These are phyloP conservation scores for Melanotaenia nigrans DNA, from an alignment of 2,797 vertebrate genomes.

Conservation along the genomic window DNA sequence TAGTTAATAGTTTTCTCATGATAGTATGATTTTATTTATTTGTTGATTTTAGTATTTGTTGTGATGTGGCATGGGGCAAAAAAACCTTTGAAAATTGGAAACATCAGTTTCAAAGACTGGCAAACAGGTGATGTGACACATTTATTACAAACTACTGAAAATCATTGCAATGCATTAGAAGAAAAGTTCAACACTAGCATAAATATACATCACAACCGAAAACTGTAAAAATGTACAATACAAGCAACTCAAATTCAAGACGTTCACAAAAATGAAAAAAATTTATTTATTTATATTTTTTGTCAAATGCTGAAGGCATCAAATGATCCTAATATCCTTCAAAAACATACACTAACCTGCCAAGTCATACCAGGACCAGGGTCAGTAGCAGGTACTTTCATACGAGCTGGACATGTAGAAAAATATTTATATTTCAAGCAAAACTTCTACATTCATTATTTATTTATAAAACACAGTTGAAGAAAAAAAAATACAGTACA, in stretches of 20 bases:
- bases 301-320: conserved; percentile 4
- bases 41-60: neutral
- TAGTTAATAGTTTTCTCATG: neutral
- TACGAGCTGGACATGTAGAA: neutral
- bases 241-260: conserved; percentile 29
- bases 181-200: conserved; percentile 24
- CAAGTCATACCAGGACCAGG: conserved; percentile 3
- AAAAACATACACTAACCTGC: conserved; percentile 21
- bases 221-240: conserved; percentile 39
- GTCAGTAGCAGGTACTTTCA: conserved; percentile 35
- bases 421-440: conserved; percentile 16
- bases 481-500: conserved; percentile 28
- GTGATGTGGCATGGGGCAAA: neutral
- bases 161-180: conserved; percentile 35
- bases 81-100: neutral
- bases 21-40: too few species aligned
- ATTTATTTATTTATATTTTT: neutral
- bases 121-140: conserved; percentile 16
- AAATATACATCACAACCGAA: conserved; percentile 45
- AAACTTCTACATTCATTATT: conserved; percentile 33
- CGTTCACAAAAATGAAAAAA: conserved; percentile 16
- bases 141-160: conserved; percentile 63
- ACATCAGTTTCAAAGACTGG: neutral
- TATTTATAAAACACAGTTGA: conserved; percentile 9
- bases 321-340: conserved; percentile 7